Conservation (phyloP, 2,797 vertebrate genomes). For the Channallabes apus region DNA sequence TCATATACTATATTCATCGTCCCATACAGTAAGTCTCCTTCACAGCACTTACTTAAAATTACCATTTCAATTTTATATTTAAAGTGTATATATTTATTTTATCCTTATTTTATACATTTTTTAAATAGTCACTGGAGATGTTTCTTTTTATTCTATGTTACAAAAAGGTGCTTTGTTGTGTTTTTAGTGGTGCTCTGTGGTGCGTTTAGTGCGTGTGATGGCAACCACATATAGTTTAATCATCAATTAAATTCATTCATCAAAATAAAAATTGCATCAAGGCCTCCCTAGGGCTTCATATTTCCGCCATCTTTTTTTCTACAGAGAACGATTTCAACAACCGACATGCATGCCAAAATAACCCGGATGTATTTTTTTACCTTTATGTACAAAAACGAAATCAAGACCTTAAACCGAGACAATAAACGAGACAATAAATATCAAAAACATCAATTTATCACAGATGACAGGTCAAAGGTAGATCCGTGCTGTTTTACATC, state of each 20-base stretch:
- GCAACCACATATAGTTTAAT: not conserved
- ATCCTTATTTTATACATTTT: too few relatives aligned
- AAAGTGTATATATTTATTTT: not conserved
- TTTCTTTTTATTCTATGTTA: not conserved
- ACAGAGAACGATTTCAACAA: constrained; percentile 63
- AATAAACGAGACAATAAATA: constrained; percentile 32
- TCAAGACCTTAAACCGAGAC: not conserved
- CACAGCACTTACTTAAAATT: not conserved
- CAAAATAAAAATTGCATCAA: not conserved
- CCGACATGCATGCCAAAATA: constrained; percentile 62
- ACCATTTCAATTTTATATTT: not conserved
- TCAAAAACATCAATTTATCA: constrained; percentile 33
- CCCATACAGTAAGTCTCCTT: not conserved
- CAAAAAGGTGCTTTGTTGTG: not conserved
- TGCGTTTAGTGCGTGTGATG: not conserved
- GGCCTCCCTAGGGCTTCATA: constrained; percentile 58
- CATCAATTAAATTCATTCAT: not conserved
- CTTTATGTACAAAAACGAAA: constrained; percentile 16
- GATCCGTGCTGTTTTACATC: constrained; percentile 27
- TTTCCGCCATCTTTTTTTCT: constrained; percentile 74
- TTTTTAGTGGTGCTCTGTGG: not conserved
- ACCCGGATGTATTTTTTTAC: constrained; percentile 15
- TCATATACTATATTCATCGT: not conserved
- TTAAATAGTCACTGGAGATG: not conserved
- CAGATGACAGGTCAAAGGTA: constrained; percentile 12